These are phyloP conservation scores for Aldrovandia affinis DNA, from an alignment of 2,797 vertebrate genomes.

Conservation along the genomic window DNA sequence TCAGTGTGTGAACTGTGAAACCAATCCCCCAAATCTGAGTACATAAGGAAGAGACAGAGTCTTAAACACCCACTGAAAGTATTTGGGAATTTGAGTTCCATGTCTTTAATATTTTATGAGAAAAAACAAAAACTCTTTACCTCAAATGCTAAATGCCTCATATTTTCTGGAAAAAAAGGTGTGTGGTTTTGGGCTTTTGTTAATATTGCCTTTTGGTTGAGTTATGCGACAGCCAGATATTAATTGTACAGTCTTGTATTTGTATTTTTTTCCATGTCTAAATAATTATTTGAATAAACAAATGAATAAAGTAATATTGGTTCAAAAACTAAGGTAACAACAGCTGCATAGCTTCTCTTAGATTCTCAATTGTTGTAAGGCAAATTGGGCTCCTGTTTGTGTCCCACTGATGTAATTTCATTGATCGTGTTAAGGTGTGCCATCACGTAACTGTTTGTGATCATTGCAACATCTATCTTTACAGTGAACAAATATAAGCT, in stretches of 20 bases:
- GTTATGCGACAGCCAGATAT: conserved; percentile 82
- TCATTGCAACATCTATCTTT: conserved; percentile 44
- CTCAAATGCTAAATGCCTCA: conserved; percentile 81
- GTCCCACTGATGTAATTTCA: background rate
- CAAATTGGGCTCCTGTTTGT: background rate
- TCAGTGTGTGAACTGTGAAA: conserved; percentile 78
- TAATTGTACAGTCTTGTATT: conserved; percentile 62
- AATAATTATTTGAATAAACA: background rate
- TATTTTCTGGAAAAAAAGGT: conserved; percentile 67
- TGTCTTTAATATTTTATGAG: conserved; percentile 79
- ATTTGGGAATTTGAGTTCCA: conserved; percentile 67
- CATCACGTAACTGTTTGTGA: conserved; percentile 30
- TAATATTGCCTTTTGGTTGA: conserved; percentile 57
- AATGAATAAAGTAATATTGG: conserved; percentile 7
- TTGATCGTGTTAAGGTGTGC: conserved; percentile 19
- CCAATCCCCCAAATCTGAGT: conserved; percentile 48
- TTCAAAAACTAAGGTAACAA: background rate
- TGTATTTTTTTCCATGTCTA: background rate
- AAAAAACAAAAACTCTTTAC: conserved; percentile 72
- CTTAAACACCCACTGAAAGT: conserved; percentile 67
- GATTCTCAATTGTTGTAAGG: background rate
- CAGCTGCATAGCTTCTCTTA: background rate
- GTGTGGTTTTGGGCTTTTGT: conserved; percentile 76
- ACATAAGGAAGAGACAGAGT: conserved; percentile 67
- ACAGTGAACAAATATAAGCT: conserved; percentile 32